Base-by-base conservation (phyloP, 2,888 invertebrate genomes). In the Hemithea aestivaria region DNA sequence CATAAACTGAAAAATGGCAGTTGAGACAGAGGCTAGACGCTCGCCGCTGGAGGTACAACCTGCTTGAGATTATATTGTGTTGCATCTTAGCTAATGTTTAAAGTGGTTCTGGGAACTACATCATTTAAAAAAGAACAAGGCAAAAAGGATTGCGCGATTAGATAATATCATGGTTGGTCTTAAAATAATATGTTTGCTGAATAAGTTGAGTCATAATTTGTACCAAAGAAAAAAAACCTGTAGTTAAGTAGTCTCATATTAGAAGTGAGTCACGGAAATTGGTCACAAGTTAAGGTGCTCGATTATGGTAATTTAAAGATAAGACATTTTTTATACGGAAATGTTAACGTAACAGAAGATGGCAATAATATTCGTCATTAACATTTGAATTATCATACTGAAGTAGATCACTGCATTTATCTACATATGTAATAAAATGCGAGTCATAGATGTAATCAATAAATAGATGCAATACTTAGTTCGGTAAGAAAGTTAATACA, bases 1-100 rank as follows among this genome's bases (percentile, higher is more conserved):
- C 56, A 52, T 62, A 62, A 65, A 58, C 29, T 44, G 40, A 48
- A 52, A 51, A 50, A 56, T 51, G 30, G 33, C 49, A 40, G 41
- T 38, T 45, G 38, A 48, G 42, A 40, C 42, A 41, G 40, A 24
- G 25, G 24, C 35, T 38, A 45, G 42, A 38, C 45, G 42, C 35
- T 42, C 28, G 24, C 40, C 41, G 46, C 39, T 33, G 23, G 29
- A 23, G 34, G 31, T 38, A 44, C 42, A 32, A 33, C 22, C 24
- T 30, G 40, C 26, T 25, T 30, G 23, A 35, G 35, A 35, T 45
- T 32, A 32, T 45, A 32, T 32, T 24, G 24, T 32, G 23, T 34
- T 32, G 26, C 32, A 23, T 27, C 32, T 40, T 35, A 23, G 37
- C 35, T 37, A 36, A 35, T 36, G 24, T 35, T 40, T 31, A 27